Percentiles rank a stretch among this genome's conserved stretches.
phyloP scores from a whole-genome alignment of 2,888 invertebrate genomes.

The Eledona agricola region DNA sequence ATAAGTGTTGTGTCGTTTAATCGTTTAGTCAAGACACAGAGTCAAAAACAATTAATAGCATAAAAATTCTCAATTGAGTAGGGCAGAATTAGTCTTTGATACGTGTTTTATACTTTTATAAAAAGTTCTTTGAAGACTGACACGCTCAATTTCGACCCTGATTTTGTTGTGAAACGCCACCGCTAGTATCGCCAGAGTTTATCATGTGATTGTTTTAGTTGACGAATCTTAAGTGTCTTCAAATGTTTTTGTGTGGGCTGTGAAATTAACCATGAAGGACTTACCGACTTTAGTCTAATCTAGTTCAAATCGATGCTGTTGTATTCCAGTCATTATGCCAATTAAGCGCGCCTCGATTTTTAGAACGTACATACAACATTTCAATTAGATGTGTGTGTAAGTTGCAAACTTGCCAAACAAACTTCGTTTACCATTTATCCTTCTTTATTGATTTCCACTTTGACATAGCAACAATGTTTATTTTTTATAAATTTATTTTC shows the following conservation, averaged over 20 bases:
- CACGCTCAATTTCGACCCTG: conserved; percentile 30
- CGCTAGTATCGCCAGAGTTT: neutral
- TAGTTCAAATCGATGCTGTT: conserved; percentile 9
- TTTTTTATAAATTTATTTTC: conserved; percentile 19
- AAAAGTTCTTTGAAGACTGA: conserved; percentile 37
- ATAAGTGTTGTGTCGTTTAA: conserved; percentile 25
- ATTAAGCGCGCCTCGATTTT: too few species aligned
- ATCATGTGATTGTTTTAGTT: conserved; percentile 8
- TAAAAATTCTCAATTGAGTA: too few species aligned
- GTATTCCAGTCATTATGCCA: conserved; percentile 19
- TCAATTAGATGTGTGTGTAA: conserved; percentile 6
- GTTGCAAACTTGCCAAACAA: conserved; percentile 29
- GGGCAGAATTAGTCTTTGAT: conserved; percentile 44
- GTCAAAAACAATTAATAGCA: too few species aligned
- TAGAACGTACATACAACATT: too few species aligned
- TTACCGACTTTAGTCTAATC: conserved; percentile 19
- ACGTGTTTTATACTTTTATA: conserved; percentile 52
- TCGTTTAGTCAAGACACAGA: conserved; percentile 8
- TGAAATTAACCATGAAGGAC: conserved; percentile 35
- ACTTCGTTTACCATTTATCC: conserved; percentile 7
- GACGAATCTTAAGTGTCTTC: conserved; percentile 22
- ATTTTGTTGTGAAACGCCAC: conserved; percentile 3
- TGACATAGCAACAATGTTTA: conserved; percentile 12
- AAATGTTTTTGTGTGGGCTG: conserved; percentile 37
- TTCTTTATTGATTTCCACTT: conserved; percentile 24